Conservation (phyloP, 2,888 invertebrate species). For the Hartigia nigra region DNA sequence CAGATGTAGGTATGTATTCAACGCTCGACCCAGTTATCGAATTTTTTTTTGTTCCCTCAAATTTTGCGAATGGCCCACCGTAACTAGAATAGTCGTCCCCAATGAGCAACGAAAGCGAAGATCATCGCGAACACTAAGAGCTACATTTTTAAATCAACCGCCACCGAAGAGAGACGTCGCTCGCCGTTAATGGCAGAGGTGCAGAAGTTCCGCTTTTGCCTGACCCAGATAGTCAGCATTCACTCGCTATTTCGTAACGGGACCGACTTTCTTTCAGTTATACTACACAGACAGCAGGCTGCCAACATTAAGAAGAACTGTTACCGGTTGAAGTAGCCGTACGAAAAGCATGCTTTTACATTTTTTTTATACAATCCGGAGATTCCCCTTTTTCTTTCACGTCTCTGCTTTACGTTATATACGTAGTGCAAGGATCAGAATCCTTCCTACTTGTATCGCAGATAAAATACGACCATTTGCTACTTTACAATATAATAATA, state of each 20-base stretch:
- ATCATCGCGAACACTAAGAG: background rate
- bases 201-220: constrained; percentile 63
- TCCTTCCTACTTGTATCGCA: background rate
- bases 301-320: constrained; percentile 17
- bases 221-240: constrained; percentile 63
- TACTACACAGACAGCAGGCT: constrained; percentile 11
- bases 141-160: constrained; percentile 1
- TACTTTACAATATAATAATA: too few species aligned
- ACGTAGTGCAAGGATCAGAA: background rate
- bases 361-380: background rate
- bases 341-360: background rate
- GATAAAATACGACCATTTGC: too few species aligned
- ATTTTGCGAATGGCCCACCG: background rate
- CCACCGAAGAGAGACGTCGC: background rate
- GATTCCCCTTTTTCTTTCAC: background rate
- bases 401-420: background rate
- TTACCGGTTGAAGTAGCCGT: background rate
- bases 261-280: constrained; percentile 53
- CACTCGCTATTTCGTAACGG: constrained; percentile 65
- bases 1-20: background rate
- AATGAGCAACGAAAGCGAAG: background rate
- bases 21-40: constrained; percentile 20
- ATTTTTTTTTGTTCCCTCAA: background rate
- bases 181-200: background rate
- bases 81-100: background rate